Base-by-base conservation (phyloP, 2,888 invertebrate genomes). In the Pheosia gnoma region DNA sequence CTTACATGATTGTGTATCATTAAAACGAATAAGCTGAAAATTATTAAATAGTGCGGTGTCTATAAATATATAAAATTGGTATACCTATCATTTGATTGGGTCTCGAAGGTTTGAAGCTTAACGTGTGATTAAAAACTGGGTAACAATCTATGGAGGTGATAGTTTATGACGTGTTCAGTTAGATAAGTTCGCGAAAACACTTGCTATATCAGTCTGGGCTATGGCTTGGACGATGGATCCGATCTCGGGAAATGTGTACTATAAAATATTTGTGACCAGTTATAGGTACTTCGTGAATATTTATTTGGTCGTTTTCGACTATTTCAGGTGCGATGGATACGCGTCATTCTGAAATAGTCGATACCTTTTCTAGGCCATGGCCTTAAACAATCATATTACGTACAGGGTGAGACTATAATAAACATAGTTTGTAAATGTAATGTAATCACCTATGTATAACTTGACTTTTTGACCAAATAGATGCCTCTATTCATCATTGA, bases 81-180 rank as follows among this genome's bases (percentile, higher is more conserved):
- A 52, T 74, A 75, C 75, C 72, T 74, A 75, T 60, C 62, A 9
- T 69, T 67, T 67, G 62, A 60, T 62, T 67, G 62, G 61, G 45
- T 45, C 25, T 47, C 5, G 38, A 36, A 36, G 53, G 47, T 6
- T 54, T 59, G 58, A 53, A 36, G 59, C 51, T 60, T 64, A 59
- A 55, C 59, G 63, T 68, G 60, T 66, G 58, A 62, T 58, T 59
- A 65, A 45, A 57, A 59, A 43, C 51, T 63, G 68, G 63, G 62
- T 63, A 63, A 68, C 71, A 68, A 68, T 70, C 68, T 61, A 59
- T 67, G 69, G 60, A 66, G 71, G 67, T 72, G 75, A 71, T 71
- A 72, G 73, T 62, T 57, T 60, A 79, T 77, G n/a, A n/a, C n/a
- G 81, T 81, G 81, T 81, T 81, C 81, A 79, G 78, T 76, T 78